These are phyloP conservation scores for Chrysotoxum bicinctum DNA, from an alignment of 2,888 invertebrate species.

Conservation along the genomic window DNA sequence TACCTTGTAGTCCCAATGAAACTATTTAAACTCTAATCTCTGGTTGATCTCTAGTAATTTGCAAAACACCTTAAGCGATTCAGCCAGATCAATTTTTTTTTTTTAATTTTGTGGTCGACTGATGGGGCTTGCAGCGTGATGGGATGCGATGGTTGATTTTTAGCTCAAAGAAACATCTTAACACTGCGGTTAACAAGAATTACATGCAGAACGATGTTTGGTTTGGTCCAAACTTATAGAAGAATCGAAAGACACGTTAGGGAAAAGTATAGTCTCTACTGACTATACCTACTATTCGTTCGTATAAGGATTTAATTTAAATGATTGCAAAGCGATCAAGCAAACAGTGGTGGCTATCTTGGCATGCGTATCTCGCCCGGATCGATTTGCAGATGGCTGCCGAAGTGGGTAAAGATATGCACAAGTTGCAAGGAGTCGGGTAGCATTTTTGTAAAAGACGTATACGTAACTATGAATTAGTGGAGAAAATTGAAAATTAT, in stretches of 20 bases:
- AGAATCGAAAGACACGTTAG: constrained; percentile 44
- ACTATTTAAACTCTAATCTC: constrained; percentile 70
- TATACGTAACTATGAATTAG: constrained; percentile 34
- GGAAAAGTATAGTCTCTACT: background rate
- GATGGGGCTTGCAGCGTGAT: background rate
- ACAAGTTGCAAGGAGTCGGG: background rate
- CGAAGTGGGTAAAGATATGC: constrained; percentile 23
- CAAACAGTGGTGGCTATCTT: constrained; percentile 40
- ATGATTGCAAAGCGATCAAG: constrained; percentile 59
- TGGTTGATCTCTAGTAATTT: constrained; percentile 69
- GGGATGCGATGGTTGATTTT: constrained; percentile 3
- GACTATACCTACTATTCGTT: background rate
- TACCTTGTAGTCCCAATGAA: constrained; percentile 31
- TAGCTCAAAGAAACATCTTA: constrained; percentile 22
- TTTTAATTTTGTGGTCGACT: background rate
- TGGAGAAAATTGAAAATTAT: constrained; percentile 24
- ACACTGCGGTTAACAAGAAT: constrained; percentile 36
- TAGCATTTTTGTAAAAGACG: background rate
- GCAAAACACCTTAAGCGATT: constrained; percentile 68
- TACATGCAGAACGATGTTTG: constrained; percentile 20
- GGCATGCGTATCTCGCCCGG: constrained; percentile 54
- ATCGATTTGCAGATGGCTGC: background rate
- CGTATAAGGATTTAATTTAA: constrained; percentile 68
- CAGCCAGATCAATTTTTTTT: constrained; percentile 9
- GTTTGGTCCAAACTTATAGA: constrained; percentile 15